Base-by-base conservation (phyloP, 64 coral and sea anemone genomes). In the Dendronephthya gigantea region DNA sequence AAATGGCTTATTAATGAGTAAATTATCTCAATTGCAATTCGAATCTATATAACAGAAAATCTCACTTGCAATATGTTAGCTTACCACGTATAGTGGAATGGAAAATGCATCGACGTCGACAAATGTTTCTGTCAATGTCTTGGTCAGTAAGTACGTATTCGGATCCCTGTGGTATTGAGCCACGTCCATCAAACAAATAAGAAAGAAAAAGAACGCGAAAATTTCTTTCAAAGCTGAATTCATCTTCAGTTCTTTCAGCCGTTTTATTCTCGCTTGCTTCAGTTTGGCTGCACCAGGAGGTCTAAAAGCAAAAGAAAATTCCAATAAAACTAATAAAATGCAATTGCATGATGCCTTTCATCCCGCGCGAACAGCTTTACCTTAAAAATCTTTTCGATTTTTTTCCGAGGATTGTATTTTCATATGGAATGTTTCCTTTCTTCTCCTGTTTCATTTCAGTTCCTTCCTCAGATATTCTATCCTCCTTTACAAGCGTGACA, bases 191-290 rank as follows among this genome's bases (percentile, higher is more conserved):
- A 96, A 86, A 13, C 92, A 32, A 12, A 81, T 55, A 7, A 90
- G 40, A 56, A 96, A 96, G 22, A 92, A 15, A 79, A 96, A 92
- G 83, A 90, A 96, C 17, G 94, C 68, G 8, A 83, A 9, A 56
- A 45, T 45, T 45, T 45, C 41, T 45, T 45, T 45, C 41, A 45
- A 45, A 45, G 41, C 41, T 45, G 41, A 37, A 0, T 75, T 66
- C 94, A 96, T 96, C 68, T 82, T 48, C 12, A 96, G 79, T 86
- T 96, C 94, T 74, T 96, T 96, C 50, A 96, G 75, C 31, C 90
- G 49, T 11, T 90, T 41, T 72, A 49, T 17, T 22, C 94, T 88
- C 3, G 90, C 94, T 4, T 50, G 47, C 56, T 92, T 50, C 37
- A 96, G 34, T 17, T 86, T 76, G 39, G 76, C 40, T 0, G 87